A percentile compares a stretch with the other conserved stretches of the same genome.
Evolutionary conservation across 1,140 invertebrate species (phyloP).

Genomic region (Wasmannia auropunctata): DNA sequence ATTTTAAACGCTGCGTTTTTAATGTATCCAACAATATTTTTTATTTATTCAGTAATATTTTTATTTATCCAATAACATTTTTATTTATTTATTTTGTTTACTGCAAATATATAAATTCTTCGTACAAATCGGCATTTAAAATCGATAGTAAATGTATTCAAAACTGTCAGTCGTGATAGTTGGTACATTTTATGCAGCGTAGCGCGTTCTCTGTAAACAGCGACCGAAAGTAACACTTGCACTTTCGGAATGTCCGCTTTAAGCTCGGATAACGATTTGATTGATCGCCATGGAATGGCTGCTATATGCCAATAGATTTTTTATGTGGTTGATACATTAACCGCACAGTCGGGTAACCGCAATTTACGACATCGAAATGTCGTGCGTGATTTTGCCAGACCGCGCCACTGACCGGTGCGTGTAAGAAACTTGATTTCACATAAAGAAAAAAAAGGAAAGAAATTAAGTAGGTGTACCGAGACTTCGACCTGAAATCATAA

Average conservation of each 20-base stretch:
- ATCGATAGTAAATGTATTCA: neutral
- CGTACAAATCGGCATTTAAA: neutral
- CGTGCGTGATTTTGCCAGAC: conserved; percentile 14
- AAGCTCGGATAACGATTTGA: conserved; percentile 14
- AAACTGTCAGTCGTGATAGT: neutral
- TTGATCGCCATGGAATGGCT: neutral
- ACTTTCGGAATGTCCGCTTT: conserved; percentile 7
- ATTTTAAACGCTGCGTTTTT: neutral
- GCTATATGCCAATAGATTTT: conserved; percentile 26
- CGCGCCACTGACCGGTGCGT: conserved; percentile 15
- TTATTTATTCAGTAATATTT: neutral
- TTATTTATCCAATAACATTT: neutral
- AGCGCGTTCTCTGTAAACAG: neutral
- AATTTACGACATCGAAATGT: conserved; percentile 27
- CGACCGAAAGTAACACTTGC: neutral
- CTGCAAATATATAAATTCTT: neutral
- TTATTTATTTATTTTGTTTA: neutral
- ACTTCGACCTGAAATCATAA: conserved; percentile 63
- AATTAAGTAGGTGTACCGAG: conserved; percentile 24
- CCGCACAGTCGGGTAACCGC: neutral
- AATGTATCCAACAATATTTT: neutral
- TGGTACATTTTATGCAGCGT: neutral
- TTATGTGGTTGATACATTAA: conserved; percentile 3
- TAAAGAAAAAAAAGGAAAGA: conserved; percentile 49
- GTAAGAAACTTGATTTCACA: conserved; percentile 61